phyloP scores from a whole-genome alignment of 2,113 vertebrate genomes.

The Osmerus eperlanus region DNA sequence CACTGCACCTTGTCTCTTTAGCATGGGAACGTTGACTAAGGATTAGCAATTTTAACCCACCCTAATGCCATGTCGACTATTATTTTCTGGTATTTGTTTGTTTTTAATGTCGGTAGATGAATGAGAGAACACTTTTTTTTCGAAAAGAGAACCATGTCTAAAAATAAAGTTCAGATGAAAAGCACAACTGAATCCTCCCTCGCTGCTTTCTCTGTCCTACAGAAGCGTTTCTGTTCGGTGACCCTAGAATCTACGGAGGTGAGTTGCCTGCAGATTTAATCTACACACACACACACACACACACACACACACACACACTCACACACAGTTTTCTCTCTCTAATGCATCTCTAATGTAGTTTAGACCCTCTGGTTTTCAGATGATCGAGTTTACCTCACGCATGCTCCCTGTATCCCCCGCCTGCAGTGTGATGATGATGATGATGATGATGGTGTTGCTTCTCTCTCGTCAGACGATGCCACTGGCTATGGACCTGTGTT shows the following conservation, averaged over 20 bases:
- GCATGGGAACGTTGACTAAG: too few species aligned
- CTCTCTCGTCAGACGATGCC: conserved; percentile 79
- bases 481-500: conserved; percentile 96
- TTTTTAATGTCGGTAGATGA: not conserved
- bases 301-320: not conserved
- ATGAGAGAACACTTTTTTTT: too few species aligned
- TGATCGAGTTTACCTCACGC: too few species aligned
- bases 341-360: not conserved
- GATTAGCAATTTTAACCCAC: not conserved
- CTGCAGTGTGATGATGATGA: not conserved
- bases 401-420: too few species aligned
- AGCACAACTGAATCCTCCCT: not conserved
- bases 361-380: too few species aligned
- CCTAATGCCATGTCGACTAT: not conserved
- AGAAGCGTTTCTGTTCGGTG: conserved; percentile 60
- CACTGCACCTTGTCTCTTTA: not conserved
- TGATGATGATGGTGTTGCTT: conserved; percentile 1
- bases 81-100: not conserved
- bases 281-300: not conserved
- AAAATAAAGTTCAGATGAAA: not conserved
- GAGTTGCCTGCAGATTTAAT: conserved; percentile 21
- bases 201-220: not conserved
- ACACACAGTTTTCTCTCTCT: not conserved
- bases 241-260: conserved; percentile 76
- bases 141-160: too few species aligned